Evolutionary conservation across 2,113 vertebrate genomes (phyloP).

Genomic region (Ailuropoda melanoleuca): DNA sequence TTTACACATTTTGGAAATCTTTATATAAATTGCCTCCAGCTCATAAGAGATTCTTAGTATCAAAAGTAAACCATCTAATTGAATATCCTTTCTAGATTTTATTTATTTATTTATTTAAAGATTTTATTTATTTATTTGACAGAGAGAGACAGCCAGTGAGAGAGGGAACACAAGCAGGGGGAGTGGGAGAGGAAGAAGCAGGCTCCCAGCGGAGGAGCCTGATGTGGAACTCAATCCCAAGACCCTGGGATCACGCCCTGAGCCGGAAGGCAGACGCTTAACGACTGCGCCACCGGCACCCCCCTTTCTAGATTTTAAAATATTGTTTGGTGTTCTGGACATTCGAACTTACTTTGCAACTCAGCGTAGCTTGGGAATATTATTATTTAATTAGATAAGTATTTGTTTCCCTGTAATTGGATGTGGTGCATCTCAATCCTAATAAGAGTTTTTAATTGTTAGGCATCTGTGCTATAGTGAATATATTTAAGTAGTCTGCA

Average conservation of each 20-base stretch:
- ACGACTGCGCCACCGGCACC: too few species aligned
- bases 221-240: too few species aligned
- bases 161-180: too few species aligned
- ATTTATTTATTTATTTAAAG: too few species aligned
- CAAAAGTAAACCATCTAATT: neutral
- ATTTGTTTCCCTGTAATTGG: slow-evolving; percentile 1
- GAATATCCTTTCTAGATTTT: neutral
- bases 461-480: neutral
- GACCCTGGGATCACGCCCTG: too few species aligned
- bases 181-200: too few species aligned
- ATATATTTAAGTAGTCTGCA: neutral
- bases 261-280: too few species aligned
- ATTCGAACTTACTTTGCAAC: slow-evolving; percentile 33
- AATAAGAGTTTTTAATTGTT: slow-evolving; percentile 30
- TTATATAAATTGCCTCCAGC: neutral
- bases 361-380: neutral
- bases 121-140: too few species aligned
- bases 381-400: slow-evolving; percentile 37
- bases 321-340: neutral
- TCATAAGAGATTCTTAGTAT: neutral
- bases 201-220: too few species aligned
- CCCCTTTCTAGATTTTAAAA: slow-evolving; percentile 20
- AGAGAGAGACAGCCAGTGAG: too few species aligned
- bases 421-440: neutral
- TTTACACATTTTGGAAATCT: neutral